Percentiles rank a stretch among this genome's conserved stretches.
phyloP scores from a whole-genome alignment of 2,113 vertebrate species.

The Hucho hucho region DNA sequence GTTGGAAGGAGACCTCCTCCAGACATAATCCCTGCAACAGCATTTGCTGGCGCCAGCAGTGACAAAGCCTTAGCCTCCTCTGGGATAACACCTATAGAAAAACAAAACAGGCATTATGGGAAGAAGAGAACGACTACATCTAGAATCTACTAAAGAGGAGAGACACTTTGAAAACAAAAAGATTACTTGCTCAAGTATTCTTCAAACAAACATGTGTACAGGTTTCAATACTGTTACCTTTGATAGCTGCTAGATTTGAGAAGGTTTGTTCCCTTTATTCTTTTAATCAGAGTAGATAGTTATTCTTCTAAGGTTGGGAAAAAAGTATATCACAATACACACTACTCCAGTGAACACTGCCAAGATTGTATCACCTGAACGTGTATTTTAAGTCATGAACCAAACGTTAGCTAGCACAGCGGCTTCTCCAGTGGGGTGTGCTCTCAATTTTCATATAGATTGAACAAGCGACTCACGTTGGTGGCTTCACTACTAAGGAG shows the following conservation, averaged over 20 bases:
- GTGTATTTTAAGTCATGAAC: constrained; percentile 99
- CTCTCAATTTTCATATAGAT: constrained; percentile 99
- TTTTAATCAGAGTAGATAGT: constrained; percentile 69
- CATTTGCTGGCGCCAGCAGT: constrained; percentile 97
- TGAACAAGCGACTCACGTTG: constrained; percentile 99
- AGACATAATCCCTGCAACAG: constrained; percentile 95
- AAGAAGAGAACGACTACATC: constrained; percentile 53
- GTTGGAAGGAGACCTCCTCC: constrained; percentile 97
- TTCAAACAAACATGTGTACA: constrained; percentile 43
- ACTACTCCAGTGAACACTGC: constrained; percentile 99
- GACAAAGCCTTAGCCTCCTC: constrained; percentile 99
- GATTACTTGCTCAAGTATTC: constrained; percentile 25
- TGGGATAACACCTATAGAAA: constrained; percentile 96
- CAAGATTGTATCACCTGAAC: constrained; percentile 99
- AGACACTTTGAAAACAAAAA: constrained; percentile 34
- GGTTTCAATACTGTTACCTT: constrained; percentile 60
- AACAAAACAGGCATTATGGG: constrained; percentile 72
- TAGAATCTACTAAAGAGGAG: constrained; percentile 73
- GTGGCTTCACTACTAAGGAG: constrained; percentile 99
- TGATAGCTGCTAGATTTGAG: constrained; percentile 53
- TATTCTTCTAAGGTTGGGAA: constrained; percentile 61
- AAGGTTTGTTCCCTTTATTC: constrained; percentile 58
- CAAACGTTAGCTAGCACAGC: constrained; percentile 99
- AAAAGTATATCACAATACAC: constrained; percentile 59
- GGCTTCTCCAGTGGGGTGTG: constrained; percentile 98